Evolutionary conservation across 2,797 vertebrate genomes (phyloP).

Genomic region (Microhierax caerulescens): DNA sequence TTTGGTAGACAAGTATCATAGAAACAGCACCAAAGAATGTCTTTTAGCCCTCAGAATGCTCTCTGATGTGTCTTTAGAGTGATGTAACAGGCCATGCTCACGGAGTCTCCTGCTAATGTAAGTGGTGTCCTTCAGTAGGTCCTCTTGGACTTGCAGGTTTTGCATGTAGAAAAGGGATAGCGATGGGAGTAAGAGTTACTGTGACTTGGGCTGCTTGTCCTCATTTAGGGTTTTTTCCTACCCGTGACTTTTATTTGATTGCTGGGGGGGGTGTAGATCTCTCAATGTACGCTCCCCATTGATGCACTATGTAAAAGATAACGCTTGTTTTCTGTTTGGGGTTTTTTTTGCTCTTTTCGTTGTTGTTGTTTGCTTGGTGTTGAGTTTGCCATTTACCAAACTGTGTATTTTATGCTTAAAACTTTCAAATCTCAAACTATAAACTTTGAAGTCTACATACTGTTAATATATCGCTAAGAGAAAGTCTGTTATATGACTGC

Average conservation of each 20-base stretch:
- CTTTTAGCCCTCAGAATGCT: neutral
- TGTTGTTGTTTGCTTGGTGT: neutral
- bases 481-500: neutral
- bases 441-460: neutral
- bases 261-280: neutral
- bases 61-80: neutral
- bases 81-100: neutral
- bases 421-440: neutral
- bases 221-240: neutral
- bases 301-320: neutral
- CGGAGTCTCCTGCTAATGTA: neutral
- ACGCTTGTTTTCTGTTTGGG: neutral
- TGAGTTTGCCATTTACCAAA: neutral
- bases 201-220: accelerated
- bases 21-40: neutral
- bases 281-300: neutral
- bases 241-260: neutral
- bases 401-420: neutral
- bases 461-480: neutral
- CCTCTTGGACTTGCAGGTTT: neutral
- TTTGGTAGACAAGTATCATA: neutral
- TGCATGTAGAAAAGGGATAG: neutral
- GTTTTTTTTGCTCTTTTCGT: neutral
- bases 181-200: neutral
- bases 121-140: neutral